These are phyloP conservation scores for Troilus luridus DNA, from an alignment of 2,888 invertebrate genomes.

Conservation along the genomic window DNA sequence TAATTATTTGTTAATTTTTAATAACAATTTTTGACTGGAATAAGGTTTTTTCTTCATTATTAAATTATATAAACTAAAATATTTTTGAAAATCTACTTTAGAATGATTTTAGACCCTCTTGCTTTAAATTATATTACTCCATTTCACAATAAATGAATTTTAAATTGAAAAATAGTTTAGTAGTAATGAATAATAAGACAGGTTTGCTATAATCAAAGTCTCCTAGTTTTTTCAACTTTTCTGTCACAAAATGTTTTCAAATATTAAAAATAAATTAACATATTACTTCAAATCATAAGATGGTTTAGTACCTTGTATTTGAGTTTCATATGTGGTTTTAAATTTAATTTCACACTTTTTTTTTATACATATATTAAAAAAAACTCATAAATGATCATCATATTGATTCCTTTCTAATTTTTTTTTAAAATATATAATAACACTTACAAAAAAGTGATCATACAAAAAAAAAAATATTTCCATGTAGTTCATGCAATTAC, in stretches of 20 bases:
- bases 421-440: not conserved
- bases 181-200: not conserved
- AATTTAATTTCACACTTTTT: not conserved
- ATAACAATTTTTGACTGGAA: too few relatives aligned
- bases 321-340: not conserved
- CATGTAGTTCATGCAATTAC: constrained; percentile 49
- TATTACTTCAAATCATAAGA: not conserved
- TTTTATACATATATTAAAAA: not conserved
- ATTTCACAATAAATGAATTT: not conserved
- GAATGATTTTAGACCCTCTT: not conserved
- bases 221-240: not conserved
- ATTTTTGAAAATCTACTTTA: not conserved
- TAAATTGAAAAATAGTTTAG: not conserved
- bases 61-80: too few relatives aligned
- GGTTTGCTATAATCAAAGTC: not conserved
- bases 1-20: too few relatives aligned
- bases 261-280: not conserved
- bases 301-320: constrained; percentile 23
- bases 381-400: not conserved
- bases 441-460: constrained; percentile 49
- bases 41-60: too few relatives aligned
- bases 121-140: not conserved
- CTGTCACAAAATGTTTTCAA: not conserved
- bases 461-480: not conserved
- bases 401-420: not conserved